Evolutionary conservation across 2,797 vertebrate genomes (phyloP).

Genomic region (Coregonus sp.): DNA sequence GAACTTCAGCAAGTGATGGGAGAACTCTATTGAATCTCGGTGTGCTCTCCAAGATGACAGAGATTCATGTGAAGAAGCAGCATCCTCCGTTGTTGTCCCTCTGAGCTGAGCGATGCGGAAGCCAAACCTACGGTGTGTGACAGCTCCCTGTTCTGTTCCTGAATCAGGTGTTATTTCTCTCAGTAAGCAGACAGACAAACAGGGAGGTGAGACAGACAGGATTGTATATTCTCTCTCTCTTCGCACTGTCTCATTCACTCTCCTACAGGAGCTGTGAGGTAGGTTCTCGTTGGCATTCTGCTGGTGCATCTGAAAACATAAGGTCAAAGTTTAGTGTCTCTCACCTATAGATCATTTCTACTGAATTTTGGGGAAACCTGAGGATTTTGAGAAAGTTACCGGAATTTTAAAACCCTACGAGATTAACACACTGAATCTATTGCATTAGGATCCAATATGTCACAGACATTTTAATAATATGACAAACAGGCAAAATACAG

Average conservation of each 20-base stretch:
- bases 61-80: not conserved
- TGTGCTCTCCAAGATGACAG: not conserved
- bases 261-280: not conserved
- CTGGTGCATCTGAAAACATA: not conserved
- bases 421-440: not conserved
- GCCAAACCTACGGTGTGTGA: constrained; percentile 1
- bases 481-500: not conserved
- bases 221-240: not conserved
- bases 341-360: not conserved
- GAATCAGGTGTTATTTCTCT: constrained; percentile 6
- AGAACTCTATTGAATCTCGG: constrained; percentile 12
- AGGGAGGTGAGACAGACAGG: constrained; percentile 11
- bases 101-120: not conserved
- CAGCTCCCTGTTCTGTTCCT: constrained; percentile 39
- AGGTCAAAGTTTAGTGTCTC: constrained; percentile 12
- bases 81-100: not conserved
- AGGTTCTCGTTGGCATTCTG: constrained; percentile 19
- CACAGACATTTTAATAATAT: not conserved
- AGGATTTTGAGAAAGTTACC: not conserved
- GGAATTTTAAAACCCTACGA: not conserved
- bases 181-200: constrained; percentile 8
- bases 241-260: constrained; percentile 15
- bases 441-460: not conserved
- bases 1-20: no score
- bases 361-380: not conserved